Percentiles rank a stretch among this genome's conserved stretches.
phyloP scores from a whole-genome alignment of 2,113 vertebrate genomes.

The Cyphomyrus plagiostoma region DNA sequence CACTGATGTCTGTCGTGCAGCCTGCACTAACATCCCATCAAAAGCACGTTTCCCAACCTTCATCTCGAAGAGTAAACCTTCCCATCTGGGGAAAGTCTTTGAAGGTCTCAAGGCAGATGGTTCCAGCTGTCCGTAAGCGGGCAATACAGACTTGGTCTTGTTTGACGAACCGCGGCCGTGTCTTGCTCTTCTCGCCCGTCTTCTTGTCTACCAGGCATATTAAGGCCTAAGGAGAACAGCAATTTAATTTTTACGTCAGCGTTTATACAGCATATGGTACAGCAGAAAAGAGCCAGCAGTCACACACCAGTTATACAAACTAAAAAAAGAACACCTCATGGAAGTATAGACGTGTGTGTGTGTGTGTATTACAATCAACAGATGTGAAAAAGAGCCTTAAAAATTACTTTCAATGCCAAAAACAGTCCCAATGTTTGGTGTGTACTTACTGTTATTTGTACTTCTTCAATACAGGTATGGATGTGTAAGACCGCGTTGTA shows the following conservation, averaged over 20 bases:
- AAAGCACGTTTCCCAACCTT: conserved; percentile 68
- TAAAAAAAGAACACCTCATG: background rate
- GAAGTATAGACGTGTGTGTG: background rate
- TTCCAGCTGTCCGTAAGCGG: conserved; percentile 85
- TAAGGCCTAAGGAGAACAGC: conserved; percentile 74
- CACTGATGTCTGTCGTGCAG: background rate
- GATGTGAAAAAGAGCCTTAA: background rate
- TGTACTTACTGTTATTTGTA: conserved; percentile 90
- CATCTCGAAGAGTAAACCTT: conserved; percentile 92
- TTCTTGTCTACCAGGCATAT: conserved; percentile 99
- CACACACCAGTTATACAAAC: background rate
- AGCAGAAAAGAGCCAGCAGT: background rate
- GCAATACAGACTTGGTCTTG: conserved; percentile 98
- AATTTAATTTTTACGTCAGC: background rate
- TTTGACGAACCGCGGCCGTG: conserved; percentile 94
- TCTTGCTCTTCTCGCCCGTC: conserved; percentile 96
- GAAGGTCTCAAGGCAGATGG: conserved; percentile 98
- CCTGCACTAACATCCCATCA: background rate
- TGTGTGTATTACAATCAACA: background rate
- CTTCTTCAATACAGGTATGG: conserved; percentile 98
- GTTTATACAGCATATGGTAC: background rate
- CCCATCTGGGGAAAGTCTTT: conserved; percentile 99
- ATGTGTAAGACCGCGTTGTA: conserved; percentile 98
- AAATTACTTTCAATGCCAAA: background rate
- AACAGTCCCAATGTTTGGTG: background rate